Conservation (phyloP, 2,888 invertebrate genomes). For the Lagria hirta region DNA sequence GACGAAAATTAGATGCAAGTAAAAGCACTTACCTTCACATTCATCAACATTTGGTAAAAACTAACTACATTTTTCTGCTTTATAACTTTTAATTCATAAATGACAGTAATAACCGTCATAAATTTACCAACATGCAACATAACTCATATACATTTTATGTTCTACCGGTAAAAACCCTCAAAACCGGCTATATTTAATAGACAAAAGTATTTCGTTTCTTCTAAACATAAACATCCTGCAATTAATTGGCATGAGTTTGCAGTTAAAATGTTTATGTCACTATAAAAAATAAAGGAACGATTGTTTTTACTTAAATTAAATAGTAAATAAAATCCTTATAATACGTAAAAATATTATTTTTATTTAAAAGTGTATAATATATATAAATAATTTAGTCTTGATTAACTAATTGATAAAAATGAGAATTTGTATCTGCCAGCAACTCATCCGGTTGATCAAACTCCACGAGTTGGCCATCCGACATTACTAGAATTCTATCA, state of each 20-base stretch:
- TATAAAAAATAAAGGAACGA: conserved; percentile 3
- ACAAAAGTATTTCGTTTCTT: conserved; percentile 5
- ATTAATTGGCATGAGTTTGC: conserved; percentile 19
- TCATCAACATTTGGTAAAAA: too few species aligned
- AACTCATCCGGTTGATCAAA: conserved; percentile 68
- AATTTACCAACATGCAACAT: too few species aligned
- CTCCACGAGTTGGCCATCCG: conserved; percentile 69
- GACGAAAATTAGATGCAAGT: too few species aligned
- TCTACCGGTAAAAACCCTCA: not conserved
- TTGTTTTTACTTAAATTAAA: not conserved
- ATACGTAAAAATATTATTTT: conserved; percentile 4
- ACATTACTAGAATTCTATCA: conserved; percentile 78
- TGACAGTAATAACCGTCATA: too few species aligned
- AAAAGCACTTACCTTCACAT: too few species aligned
- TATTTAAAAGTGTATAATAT: conserved; percentile 2
- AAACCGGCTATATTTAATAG: not conserved
- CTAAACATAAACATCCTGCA: conserved; percentile 16
- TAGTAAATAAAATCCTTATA: conserved; percentile 1
- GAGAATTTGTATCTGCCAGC: conserved; percentile 62
- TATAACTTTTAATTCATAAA: too few species aligned
- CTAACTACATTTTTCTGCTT: too few species aligned
- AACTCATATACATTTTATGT: too few species aligned
- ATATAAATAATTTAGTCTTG: conserved; percentile 46
- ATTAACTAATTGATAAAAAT: conserved; percentile 66
- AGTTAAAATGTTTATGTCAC: conserved; percentile 12